Conservation (phyloP, 1,140 invertebrate genomes). For the Cheumatopsyche charites region DNA sequence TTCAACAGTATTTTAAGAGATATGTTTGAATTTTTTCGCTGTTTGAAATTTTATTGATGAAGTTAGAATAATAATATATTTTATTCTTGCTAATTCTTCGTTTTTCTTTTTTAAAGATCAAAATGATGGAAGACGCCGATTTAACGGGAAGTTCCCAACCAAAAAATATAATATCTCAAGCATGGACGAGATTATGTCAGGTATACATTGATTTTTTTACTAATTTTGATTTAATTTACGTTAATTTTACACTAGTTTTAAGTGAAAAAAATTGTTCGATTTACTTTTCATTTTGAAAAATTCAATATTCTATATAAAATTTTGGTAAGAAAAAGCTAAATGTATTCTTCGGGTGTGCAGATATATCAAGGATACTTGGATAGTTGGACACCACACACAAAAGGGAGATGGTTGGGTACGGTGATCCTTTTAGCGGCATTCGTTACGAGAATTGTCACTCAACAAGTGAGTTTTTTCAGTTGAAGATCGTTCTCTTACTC, state of each 20-base stretch:
- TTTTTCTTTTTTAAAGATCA: slow-evolving; percentile 44
- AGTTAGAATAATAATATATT: too few species aligned
- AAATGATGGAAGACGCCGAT: slow-evolving; percentile 66
- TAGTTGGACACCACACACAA: slow-evolving; percentile 69
- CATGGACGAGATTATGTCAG: slow-evolving; percentile 65
- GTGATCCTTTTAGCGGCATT: slow-evolving; percentile 63
- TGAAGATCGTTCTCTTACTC: too few species aligned
- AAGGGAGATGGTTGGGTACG: slow-evolving; percentile 64
- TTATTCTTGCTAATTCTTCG: neutral
- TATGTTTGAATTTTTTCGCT: too few species aligned
- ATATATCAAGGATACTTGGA: slow-evolving; percentile 67
- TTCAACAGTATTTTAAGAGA: too few species aligned
- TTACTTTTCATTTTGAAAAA: too few species aligned
- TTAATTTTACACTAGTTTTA: too few species aligned
- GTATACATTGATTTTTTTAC: slow-evolving; percentile 49
- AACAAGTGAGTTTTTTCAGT: slow-evolving; percentile 67
- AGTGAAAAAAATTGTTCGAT: too few species aligned
- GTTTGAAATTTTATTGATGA: too few species aligned
- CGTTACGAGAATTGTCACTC: slow-evolving; percentile 65
- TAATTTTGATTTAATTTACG: too few species aligned
- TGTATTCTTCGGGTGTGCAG: slow-evolving; percentile 49
- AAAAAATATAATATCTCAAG: slow-evolving; percentile 63
- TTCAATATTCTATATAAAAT: too few species aligned
- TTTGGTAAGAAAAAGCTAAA: too few species aligned
- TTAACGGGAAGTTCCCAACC: slow-evolving; percentile 56